phyloP scores from a whole-genome alignment of 2,888 invertebrate species.

The Gryllus longicercus region DNA sequence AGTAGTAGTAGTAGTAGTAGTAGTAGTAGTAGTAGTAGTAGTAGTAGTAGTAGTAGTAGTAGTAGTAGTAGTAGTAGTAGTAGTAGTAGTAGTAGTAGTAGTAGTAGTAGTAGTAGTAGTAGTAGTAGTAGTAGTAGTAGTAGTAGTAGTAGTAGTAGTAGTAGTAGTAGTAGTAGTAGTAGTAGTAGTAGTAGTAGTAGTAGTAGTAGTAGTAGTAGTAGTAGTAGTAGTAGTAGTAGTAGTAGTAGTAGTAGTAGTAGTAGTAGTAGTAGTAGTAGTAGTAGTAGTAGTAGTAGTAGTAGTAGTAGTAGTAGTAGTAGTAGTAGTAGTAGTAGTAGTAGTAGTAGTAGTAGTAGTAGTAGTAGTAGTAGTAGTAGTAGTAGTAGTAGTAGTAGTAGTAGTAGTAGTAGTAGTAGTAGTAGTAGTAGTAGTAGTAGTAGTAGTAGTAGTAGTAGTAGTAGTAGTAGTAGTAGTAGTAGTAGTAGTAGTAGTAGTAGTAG shows the following conservation, averaged over 20 bases:
- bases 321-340: not conserved
- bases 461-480: not conserved
- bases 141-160: not conserved
- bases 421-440: not conserved
- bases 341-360: not conserved
- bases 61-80: not conserved
- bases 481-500: not conserved
- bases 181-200: conserved; percentile 19
- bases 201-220: not conserved
- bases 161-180: not conserved
- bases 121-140: not conserved
- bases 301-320: not conserved
- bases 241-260: not conserved
- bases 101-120: not conserved
- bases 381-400: not conserved
- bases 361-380: not conserved
- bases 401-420: not conserved
- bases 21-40: conserved; percentile 20
- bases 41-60: conserved; percentile 19
- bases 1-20: not conserved
- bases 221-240: not conserved
- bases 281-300: not conserved
- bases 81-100: not conserved
- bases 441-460: not conserved
- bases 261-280: not conserved